Evolutionary conservation across 2,888 invertebrate genomes (phyloP).

Genomic region (Xanthia icteritia): DNA sequence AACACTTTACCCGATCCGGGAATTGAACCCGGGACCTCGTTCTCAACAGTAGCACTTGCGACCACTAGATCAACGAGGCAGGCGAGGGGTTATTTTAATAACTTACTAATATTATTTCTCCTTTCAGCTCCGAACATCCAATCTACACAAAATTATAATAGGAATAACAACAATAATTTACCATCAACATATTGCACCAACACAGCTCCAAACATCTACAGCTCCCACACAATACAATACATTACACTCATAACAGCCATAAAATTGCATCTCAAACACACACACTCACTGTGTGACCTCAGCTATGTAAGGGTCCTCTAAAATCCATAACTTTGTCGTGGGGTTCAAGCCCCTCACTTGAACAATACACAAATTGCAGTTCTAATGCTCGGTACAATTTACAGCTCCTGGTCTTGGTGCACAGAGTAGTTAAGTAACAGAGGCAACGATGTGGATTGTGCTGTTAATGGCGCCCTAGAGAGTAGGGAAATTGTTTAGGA

Average conservation of each 20-base stretch:
- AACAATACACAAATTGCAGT: constrained; percentile 84
- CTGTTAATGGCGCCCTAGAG: constrained; percentile 51
- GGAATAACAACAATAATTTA: constrained; percentile 6
- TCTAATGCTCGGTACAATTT: constrained; percentile 75
- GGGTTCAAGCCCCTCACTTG: constrained; percentile 75
- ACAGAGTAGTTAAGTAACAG: constrained; percentile 55
- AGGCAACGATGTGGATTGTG: constrained; percentile 29
- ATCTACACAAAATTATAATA: neutral
- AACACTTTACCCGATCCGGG: no score
- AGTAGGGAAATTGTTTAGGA: constrained; percentile 36
- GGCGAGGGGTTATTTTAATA: neutral
- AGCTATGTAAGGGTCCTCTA: constrained; percentile 74
- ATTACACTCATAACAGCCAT: constrained; percentile 67
- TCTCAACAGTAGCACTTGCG: no score
- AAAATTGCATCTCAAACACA: constrained; percentile 70
- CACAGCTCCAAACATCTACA: constrained; percentile 23
- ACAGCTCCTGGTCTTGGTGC: constrained; percentile 60
- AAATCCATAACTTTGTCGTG: constrained; percentile 78
- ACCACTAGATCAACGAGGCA: no score
- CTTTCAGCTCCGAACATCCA: neutral
- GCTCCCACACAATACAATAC: constrained; percentile 56
- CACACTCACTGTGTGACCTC: constrained; percentile 69
- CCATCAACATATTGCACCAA: constrained; percentile 35
- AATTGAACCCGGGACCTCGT: no score
- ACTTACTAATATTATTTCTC: neutral